phyloP scores from a whole-genome alignment of 2,888 invertebrate genomes.

The Pollenia griseotomentosa region DNA sequence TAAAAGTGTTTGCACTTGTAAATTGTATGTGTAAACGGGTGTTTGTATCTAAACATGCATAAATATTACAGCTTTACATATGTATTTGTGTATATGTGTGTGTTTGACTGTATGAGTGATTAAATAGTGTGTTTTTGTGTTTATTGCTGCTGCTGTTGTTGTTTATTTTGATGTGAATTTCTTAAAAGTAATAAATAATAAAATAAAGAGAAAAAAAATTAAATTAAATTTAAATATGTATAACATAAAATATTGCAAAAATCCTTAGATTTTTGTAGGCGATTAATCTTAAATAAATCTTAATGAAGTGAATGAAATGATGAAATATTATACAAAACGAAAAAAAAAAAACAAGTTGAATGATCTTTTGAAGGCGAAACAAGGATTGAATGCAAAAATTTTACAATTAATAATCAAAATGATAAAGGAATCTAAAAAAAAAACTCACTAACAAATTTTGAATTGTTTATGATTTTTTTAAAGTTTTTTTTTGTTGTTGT shows the following conservation, averaged over 20 bases:
- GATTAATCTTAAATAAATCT: slow-evolving; percentile 29
- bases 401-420: too few species aligned
- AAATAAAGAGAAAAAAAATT: slow-evolving; percentile 21
- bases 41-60: slow-evolving; percentile 19
- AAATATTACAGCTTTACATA: slow-evolving; percentile 1
- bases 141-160: slow-evolving; percentile 20
- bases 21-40: slow-evolving; percentile 23
- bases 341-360: slow-evolving; percentile 44
- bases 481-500: too few species aligned
- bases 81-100: slow-evolving; percentile 15
- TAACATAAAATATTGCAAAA: neutral
- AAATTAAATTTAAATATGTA: neutral
- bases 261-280: slow-evolving; percentile 2
- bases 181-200: slow-evolving; percentile 58
- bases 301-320: slow-evolving; percentile 12
- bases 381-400: neutral
- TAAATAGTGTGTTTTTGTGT: slow-evolving; percentile 33
- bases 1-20: slow-evolving; percentile 38
- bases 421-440: too few species aligned
- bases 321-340: neutral
- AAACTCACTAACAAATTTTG: too few species aligned
- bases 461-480: too few species aligned
- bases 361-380: slow-evolving; percentile 52
- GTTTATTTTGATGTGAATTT: slow-evolving; percentile 38
- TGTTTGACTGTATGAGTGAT: slow-evolving; percentile 17